Percentiles rank a stretch among this genome's conserved stretches.
Evolutionary conservation across 1,140 invertebrate genomes (phyloP).

Genomic region (Subanguina moxae): DNA sequence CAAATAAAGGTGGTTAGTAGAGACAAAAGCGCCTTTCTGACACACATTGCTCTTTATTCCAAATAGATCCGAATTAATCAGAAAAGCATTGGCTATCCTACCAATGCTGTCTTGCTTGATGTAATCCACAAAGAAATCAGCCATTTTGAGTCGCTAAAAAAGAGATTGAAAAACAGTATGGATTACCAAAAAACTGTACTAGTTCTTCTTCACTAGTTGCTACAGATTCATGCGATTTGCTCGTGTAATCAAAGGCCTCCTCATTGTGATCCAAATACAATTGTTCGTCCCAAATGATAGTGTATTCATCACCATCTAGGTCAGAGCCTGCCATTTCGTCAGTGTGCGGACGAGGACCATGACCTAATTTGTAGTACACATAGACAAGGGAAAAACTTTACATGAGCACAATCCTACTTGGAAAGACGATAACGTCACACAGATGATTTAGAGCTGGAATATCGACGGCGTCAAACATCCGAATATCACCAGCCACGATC

Average conservation of each 20-base stretch:
- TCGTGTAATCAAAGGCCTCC: conserved; percentile 58
- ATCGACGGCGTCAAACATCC: conserved; percentile 60
- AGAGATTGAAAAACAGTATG: neutral
- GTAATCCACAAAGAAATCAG: conserved; percentile 58
- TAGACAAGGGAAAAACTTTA: too few species aligned
- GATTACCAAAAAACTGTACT: neutral
- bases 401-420: conserved; percentile 16
- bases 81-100: conserved; percentile 54
- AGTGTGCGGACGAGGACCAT: conserved; percentile 61
- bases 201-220: conserved; percentile 16
- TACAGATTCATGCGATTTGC: conserved; percentile 12
- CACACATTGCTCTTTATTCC: conserved; percentile 46
- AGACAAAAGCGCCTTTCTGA: conserved; percentile 11
- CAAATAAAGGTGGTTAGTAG: neutral
- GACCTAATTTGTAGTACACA: too few species aligned
- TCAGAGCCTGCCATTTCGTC: conserved; percentile 62
- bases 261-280: conserved; percentile 54
- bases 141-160: conserved; percentile 46
- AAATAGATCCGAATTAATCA: conserved; percentile 53
- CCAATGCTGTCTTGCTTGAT: conserved; percentile 58
- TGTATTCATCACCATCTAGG: conserved; percentile 61
- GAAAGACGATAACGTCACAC: conserved; percentile 62
- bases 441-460: conserved; percentile 59
- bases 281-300: conserved; percentile 59
- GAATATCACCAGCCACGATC: conserved; percentile 61